A percentile compares a stretch with the other conserved stretches of the same genome.
phyloP scores from a whole-genome alignment of 2,113 vertebrate species.

The Rousettus leschenaultii region DNA sequence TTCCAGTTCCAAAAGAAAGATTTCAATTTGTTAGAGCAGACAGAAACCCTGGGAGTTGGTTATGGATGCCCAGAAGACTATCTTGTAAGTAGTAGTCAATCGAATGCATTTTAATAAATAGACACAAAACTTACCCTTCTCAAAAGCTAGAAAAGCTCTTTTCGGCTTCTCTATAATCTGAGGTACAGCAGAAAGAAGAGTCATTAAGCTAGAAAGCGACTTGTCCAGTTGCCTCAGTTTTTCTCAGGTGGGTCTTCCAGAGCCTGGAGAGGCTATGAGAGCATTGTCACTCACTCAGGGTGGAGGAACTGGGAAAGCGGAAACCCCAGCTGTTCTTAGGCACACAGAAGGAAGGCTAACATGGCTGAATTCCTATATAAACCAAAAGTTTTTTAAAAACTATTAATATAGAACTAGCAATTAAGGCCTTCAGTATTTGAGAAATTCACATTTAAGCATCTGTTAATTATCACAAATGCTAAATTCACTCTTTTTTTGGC shows the following conservation, averaged over 20 bases:
- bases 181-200: neutral
- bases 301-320: neutral
- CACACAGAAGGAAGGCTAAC: neutral
- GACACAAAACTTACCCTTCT: neutral
- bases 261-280: neutral
- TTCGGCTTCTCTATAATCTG: neutral
- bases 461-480: neutral
- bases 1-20: constrained; percentile 99
- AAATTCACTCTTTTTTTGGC: constrained; percentile 37
- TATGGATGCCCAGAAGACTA: constrained; percentile 97
- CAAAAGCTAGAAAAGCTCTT: neutral
- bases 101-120: neutral
- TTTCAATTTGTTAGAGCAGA: constrained; percentile 96
- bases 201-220: neutral
- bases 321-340: neutral
- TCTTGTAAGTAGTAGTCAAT: constrained; percentile 85
- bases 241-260: neutral
- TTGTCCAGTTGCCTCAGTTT: neutral
- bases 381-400: neutral
- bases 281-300: fast-evolving
- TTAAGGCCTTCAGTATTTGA: neutral
- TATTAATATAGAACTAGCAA: neutral
- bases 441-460: neutral
- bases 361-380: neutral
- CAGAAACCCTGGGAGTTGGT: constrained; percentile 95